Evolutionary conservation across 1,140 invertebrate species (phyloP), one percentile per base, ranked within the genome.

Genomic region (Panagrolaimus sp.): DNA sequence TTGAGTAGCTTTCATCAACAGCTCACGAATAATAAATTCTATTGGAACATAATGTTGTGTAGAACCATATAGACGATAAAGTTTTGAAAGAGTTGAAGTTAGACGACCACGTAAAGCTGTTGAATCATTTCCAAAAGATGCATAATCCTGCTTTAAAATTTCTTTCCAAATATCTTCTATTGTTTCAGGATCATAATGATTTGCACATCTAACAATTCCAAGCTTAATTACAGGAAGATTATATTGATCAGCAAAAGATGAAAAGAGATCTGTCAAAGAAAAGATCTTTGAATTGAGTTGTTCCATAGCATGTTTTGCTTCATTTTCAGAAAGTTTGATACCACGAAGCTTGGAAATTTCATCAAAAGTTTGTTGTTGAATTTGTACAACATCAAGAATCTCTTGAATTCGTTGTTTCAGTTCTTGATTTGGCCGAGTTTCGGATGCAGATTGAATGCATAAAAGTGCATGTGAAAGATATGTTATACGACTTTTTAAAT

Each of bases 371-470:
- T 71, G 73, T 45, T 74, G 57, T 62, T 77, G 71, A 38, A 74
- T 71, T 42, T 65, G 61, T 27, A 65, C 69, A 63, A 83, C 86
- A 74, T 93, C 91, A 74, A 91, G 89, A 84, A 92, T 92, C 84
- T 96, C 93, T 84, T 96, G 92, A 43, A 96, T 84, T 80, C 94
- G 91, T 71, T 92, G 89, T 51, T 94, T 85, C 73, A 93, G 90
- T 74, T 93, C 89, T 3, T 91, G 92, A 72, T 90, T 87, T 7
- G 73, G 78, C 38, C 74, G 73, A n/a, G 69, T 73, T 72, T 89
- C 87, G 5, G 89, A 78, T 48, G 80, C 88, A 14, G 89, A 89
- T 78, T 92, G 89, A 87, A 93, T 90, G 82, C 92, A 95, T 85
- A 96, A 90, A 47, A 95, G 90, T 25, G 92, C 92, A 75, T 92